Conservation (phyloP, 2,888 invertebrate species). For the Caenorhabditis sp. region DNA sequence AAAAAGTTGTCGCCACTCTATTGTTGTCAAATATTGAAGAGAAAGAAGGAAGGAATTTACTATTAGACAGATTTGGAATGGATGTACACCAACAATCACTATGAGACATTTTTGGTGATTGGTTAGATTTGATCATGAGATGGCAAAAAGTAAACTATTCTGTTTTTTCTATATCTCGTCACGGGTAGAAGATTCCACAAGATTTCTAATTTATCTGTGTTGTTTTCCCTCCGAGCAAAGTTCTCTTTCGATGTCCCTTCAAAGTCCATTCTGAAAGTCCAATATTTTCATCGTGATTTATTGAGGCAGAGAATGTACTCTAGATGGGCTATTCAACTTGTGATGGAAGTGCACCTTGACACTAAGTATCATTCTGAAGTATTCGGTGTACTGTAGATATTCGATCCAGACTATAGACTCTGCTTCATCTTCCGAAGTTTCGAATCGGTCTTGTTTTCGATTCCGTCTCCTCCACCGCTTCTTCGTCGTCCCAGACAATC, state of each 20-base stretch:
- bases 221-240: slow-evolving; percentile 23
- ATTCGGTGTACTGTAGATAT: too few relatives aligned
- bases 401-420: too few relatives aligned
- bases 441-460: not conserved
- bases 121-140: slow-evolving; percentile 31
- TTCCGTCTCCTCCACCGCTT: not conserved
- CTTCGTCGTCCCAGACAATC: slow-evolving; percentile 9
- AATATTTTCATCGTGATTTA: not conserved
- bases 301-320: not conserved
- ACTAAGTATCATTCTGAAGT: too few relatives aligned
- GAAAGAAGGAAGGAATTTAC: slow-evolving; percentile 13
- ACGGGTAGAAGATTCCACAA: slow-evolving; percentile 26
- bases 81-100: slow-evolving; percentile 28
- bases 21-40: slow-evolving; percentile 19
- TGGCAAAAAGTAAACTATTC: slow-evolving; percentile 26
- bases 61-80: not conserved
- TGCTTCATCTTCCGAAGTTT: too few relatives aligned
- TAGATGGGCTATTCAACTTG: not conserved
- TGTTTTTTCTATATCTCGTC: slow-evolving; percentile 14
- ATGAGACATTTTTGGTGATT: slow-evolving; percentile 17
- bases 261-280: not conserved
- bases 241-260: not conserved
- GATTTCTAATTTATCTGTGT: slow-evolving; percentile 4
- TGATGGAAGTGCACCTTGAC: too few relatives aligned
- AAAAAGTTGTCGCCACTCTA: slow-evolving; percentile 31